A percentile compares a stretch with the other conserved stretches of the same genome.
These are phyloP conservation scores for Polydesmus complanatus DNA, from an alignment of 2,888 invertebrate genomes.

Conservation along the genomic window DNA sequence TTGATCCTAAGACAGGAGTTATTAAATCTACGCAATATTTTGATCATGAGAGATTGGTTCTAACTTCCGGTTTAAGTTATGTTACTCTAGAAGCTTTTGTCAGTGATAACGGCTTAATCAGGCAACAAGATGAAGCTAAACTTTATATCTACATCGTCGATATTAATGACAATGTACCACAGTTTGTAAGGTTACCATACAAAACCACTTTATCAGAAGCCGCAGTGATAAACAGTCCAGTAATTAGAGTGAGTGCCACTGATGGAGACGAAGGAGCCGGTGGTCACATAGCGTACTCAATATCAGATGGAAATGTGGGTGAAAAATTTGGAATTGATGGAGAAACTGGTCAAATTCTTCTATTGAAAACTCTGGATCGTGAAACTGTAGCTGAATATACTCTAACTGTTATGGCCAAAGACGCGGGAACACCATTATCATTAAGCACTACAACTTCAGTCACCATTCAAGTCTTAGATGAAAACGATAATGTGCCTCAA, in stretches of 20 bases:
- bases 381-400: conserved; percentile 63
- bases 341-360: conserved; percentile 70
- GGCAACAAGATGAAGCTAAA: conserved; percentile 66
- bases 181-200: conserved; percentile 69
- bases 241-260: conserved; percentile 69
- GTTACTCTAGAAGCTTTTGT: conserved; percentile 75
- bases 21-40: conserved; percentile 71
- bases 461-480: conserved; percentile 72
- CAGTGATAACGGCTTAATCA: conserved; percentile 60
- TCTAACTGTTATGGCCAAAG: conserved; percentile 67
- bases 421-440: conserved; percentile 53
- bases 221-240: conserved; percentile 60
- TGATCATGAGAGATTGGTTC: conserved; percentile 75
- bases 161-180: conserved; percentile 79
- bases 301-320: conserved; percentile 65
- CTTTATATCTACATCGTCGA: conserved; percentile 76
- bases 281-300: conserved; percentile 67
- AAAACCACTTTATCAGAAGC: conserved; percentile 82
- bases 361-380: conserved; percentile 63
- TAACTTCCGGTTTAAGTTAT: conserved; percentile 58
- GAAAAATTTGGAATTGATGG: conserved; percentile 69
- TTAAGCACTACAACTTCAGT: conserved; percentile 61
- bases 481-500: conserved; percentile 81
- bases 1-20: conserved; percentile 80
- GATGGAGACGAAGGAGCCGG: conserved; percentile 80